Conservation (phyloP, 2,113 vertebrate species). For the Xyrauchen texanus region DNA sequence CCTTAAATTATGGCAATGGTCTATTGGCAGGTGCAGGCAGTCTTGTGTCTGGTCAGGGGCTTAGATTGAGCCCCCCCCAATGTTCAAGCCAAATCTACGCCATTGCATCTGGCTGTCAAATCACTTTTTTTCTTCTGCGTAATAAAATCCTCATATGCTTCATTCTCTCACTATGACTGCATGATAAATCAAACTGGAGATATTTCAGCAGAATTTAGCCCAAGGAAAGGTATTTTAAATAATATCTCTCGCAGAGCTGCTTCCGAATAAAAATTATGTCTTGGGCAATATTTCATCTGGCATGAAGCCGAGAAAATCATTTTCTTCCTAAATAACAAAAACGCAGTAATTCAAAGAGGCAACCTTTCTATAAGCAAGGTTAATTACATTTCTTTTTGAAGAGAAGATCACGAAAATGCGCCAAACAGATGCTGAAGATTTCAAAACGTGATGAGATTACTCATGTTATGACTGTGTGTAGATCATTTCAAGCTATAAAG, state of each 20-base stretch:
- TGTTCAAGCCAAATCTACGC: no score
- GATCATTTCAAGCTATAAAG: neutral
- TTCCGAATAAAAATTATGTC: slow-evolving; percentile 95
- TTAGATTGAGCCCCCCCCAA: no score
- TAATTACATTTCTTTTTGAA: slow-evolving; percentile 69
- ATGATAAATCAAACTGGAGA: slow-evolving; percentile 94
- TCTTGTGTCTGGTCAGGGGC: neutral
- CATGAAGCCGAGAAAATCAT: slow-evolving; percentile 72
- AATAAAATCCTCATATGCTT: slow-evolving; percentile 93
- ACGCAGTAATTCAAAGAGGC: slow-evolving; percentile 68
- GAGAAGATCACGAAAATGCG: slow-evolving; percentile 2
- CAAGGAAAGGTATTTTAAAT: slow-evolving; percentile 96
- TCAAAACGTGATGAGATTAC: slow-evolving; percentile 2
- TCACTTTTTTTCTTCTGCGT: slow-evolving; percentile 82
- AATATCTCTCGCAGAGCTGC: slow-evolving; percentile 93
- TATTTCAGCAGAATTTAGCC: slow-evolving; percentile 93
- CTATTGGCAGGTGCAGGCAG: slow-evolving; percentile 23
- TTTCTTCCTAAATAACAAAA: slow-evolving; percentile 75
- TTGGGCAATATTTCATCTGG: slow-evolving; percentile 85
- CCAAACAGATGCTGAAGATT: slow-evolving; percentile 4
- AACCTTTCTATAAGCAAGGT: slow-evolving; percentile 68
- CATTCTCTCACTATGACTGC: slow-evolving; percentile 86
- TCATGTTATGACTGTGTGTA: neutral
- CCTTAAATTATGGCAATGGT: neutral
- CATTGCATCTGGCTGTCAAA: slow-evolving; percentile 68